Percentiles rank a stretch among this genome's conserved stretches.
phyloP scores from a whole-genome alignment of 2,797 vertebrate species.

The Notamacropus eugenii region DNA sequence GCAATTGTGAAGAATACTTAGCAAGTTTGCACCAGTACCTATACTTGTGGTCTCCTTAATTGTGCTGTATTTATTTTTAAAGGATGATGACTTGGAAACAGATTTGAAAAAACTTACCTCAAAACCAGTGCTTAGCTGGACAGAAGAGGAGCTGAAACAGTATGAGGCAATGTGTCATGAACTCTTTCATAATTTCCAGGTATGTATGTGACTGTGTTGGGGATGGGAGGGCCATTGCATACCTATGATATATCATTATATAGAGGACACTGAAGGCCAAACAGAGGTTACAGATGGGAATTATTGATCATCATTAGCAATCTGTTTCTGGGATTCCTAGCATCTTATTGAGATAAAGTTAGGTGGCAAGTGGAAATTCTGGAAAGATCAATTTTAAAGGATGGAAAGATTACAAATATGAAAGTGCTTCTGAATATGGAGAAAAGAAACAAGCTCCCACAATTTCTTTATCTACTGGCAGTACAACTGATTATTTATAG shows the following conservation, averaged over 20 bases:
- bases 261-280: neutral
- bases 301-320: neutral
- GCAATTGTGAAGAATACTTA: neutral
- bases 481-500: neutral
- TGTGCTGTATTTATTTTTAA: slow-evolving; percentile 35
- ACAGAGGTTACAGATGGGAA: neutral
- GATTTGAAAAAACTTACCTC: slow-evolving; percentile 87
- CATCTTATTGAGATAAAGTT: neutral
- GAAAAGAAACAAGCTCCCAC: neutral
- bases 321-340: slow-evolving; percentile 8
- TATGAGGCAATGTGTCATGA: slow-evolving; percentile 89
- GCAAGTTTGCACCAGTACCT: rapidly evolving
- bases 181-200: slow-evolving; percentile 87
- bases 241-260: neutral
- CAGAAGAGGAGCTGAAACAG: slow-evolving; percentile 85
- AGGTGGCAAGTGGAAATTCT: neutral
- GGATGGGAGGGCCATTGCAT: neutral
- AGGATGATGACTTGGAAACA: slow-evolving; percentile 93
- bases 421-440: neutral
- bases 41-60: neutral
- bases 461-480: neutral
- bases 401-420: neutral
- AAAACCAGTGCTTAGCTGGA: slow-evolving; percentile 84
- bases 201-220: slow-evolving; percentile 57
- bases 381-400: neutral